These are phyloP conservation scores for Cepphus grylle DNA, from an alignment of 2,113 vertebrate genomes.

Conservation along the genomic window DNA sequence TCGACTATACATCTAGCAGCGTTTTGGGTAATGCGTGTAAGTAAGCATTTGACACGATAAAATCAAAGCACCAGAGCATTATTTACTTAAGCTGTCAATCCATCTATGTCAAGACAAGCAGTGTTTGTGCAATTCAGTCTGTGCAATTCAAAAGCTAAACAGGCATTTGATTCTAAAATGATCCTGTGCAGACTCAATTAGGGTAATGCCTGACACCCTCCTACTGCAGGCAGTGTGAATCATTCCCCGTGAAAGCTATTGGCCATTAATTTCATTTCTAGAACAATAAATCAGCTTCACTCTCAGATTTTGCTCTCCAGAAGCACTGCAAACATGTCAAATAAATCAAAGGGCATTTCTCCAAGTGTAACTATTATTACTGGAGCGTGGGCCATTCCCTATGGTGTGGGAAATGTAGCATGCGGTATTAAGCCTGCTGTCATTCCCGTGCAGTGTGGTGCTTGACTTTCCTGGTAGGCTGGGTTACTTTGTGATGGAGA, in stretches of 20 bases:
- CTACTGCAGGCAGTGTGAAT: conserved; percentile 9
- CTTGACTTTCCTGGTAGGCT: neutral
- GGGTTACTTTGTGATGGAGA: neutral
- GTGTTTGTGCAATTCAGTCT: neutral
- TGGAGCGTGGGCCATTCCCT: conserved; percentile 8
- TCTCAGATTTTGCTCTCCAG: conserved; percentile 56
- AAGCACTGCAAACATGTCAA: conserved; percentile 61
- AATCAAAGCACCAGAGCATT: conserved; percentile 8
- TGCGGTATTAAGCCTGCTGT: neutral
- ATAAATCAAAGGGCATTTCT: conserved; percentile 68
- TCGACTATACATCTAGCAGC: neutral
- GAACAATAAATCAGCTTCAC: conserved; percentile 65
- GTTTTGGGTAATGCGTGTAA: neutral
- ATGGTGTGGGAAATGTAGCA: conserved; percentile 3
- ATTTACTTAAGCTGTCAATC: conserved; percentile 25
- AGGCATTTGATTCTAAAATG: conserved; percentile 30
- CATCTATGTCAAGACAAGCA: neutral
- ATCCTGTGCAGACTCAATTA: neutral
- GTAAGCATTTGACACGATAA: neutral
- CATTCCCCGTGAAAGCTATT: conserved; percentile 42
- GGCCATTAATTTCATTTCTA: conserved; percentile 70
- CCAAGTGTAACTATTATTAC: conserved; percentile 53
- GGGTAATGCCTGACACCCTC: conserved; percentile 19
- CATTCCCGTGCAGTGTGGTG: rapidly evolving
- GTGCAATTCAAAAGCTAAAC: conserved; percentile 8